Evolutionary conservation across 1,140 invertebrate species (phyloP).

Genomic region (Drosophila arawakana): DNA sequence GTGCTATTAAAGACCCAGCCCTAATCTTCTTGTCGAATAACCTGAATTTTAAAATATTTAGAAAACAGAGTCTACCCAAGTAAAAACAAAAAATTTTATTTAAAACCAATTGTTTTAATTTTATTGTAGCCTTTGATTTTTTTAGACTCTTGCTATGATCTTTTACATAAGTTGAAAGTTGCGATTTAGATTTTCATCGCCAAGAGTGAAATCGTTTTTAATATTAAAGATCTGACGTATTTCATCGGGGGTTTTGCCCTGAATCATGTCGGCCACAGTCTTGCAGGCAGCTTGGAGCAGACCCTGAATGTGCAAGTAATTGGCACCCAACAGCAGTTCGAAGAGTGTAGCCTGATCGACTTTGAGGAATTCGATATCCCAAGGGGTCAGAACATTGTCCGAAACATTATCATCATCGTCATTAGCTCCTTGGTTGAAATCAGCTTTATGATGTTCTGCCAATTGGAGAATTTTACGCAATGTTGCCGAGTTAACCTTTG

Average conservation of each 20-base stretch:
- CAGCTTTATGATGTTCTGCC: constrained; percentile 92
- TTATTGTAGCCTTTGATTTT: too few relatives aligned
- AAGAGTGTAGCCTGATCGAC: constrained; percentile 99
- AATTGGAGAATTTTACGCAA: constrained; percentile 98
- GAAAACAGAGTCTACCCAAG: too few relatives aligned
- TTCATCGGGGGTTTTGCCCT: constrained; percentile 98
- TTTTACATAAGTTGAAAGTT: constrained; percentile 85
- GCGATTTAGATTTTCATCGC: constrained; percentile 97
- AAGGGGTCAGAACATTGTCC: constrained; percentile 99
- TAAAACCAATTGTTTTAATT: too few relatives aligned
- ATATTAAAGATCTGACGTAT: constrained; percentile 99
- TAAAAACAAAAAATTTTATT: too few relatives aligned
- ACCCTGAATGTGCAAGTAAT: constrained; percentile 99
- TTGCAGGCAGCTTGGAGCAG: constrained; percentile 99
- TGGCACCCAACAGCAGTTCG: constrained; percentile 97
- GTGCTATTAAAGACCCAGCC: too few relatives aligned
- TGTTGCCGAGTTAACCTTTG: constrained; percentile 99
- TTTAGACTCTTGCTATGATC: background rate
- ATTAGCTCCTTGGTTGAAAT: constrained; percentile 95
- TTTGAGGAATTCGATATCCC: constrained; percentile 99
- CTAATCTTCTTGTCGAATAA: too few relatives aligned
- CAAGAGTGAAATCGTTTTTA: constrained; percentile 98
- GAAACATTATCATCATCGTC: constrained; percentile 99
- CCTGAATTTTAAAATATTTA: too few relatives aligned
- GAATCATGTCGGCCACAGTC: constrained; percentile 99